Conservation (phyloP, 2,113 vertebrate genomes). For the Petrocephalus zakoni region DNA sequence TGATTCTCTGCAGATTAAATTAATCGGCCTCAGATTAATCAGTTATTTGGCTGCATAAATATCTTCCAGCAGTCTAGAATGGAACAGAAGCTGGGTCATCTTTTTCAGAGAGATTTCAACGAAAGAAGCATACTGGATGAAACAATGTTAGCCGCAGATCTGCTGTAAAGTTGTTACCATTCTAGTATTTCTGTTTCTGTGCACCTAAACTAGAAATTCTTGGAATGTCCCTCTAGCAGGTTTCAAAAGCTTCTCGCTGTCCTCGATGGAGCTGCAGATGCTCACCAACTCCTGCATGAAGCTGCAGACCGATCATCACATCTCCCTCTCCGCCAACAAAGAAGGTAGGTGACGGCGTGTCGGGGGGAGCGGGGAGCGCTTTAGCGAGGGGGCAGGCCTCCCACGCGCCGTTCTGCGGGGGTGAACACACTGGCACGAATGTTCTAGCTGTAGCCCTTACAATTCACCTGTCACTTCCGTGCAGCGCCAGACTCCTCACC, state of each 20-base stretch:
- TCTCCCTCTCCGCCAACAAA: conserved; percentile 87
- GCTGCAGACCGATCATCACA: conserved; percentile 90
- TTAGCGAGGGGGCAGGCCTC: not conserved
- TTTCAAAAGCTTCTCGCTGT: conserved; percentile 84
- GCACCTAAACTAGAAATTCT: not conserved
- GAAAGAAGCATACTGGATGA: not conserved
- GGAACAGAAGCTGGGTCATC: not conserved
- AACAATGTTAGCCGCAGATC: not conserved
- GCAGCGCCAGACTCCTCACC: not conserved
- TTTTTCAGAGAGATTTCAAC: not conserved
- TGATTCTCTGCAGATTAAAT: not conserved
- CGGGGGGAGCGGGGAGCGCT: not conserved
- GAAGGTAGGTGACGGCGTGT: conserved; percentile 67
- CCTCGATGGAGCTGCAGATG: conserved; percentile 93
- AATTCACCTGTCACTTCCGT: not conserved
- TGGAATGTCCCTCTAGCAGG: conserved; percentile 53
- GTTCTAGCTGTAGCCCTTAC: not conserved
- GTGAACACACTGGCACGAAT: not conserved
- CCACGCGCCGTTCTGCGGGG: not conserved
- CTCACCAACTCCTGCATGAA: conserved; percentile 95
- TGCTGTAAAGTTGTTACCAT: not conserved
- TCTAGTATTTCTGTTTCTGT: conserved; percentile 13
- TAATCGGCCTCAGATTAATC: not conserved
- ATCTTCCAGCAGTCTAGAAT: not conserved
- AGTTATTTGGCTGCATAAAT: not conserved